A percentile compares a stretch with the other conserved stretches of the same genome.
phyloP scores from a whole-genome alignment of 2,113 vertebrate genomes.

The Struthio camelus region DNA sequence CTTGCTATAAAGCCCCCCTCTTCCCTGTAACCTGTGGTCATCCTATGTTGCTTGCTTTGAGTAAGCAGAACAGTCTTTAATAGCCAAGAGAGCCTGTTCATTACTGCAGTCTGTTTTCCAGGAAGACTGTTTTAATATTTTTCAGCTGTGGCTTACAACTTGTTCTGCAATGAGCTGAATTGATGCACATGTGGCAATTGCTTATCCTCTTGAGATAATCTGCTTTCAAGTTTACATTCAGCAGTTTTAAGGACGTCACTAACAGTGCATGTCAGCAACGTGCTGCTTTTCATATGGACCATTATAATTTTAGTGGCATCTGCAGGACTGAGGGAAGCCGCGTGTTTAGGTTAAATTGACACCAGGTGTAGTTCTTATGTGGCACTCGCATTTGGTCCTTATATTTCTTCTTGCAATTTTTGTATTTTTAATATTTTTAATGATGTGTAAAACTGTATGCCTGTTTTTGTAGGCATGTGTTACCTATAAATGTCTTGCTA shows the following conservation, averaged over 20 bases:
- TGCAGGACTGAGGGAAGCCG: not conserved
- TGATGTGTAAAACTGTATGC: not conserved
- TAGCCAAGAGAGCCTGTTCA: not conserved
- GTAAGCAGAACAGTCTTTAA: not conserved
- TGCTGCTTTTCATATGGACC: not conserved
- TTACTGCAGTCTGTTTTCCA: not conserved
- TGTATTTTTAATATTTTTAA: not conserved
- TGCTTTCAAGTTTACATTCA: conserved; percentile 54
- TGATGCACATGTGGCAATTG: conserved; percentile 43
- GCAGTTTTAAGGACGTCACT: conserved; percentile 19
- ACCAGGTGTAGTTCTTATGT: conserved; percentile 18
- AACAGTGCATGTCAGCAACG: conserved; percentile 29
- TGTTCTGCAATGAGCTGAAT: not conserved
- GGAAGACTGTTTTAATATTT: not conserved
- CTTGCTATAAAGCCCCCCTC: not conserved
- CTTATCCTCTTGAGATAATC: conserved; percentile 68
- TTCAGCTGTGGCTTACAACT: conserved; percentile 4
- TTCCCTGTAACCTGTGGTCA: not conserved
- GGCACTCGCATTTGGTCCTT: not conserved
- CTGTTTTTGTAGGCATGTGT: not conserved
- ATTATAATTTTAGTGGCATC: not conserved
- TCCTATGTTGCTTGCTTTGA: not conserved
- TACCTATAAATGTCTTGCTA: not conserved
- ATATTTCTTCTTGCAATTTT: not conserved
- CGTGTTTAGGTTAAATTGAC: not conserved